These are phyloP conservation scores for Pristionchus mayeri DNA, from an alignment of 2,888 invertebrate species.

Conservation along the genomic window DNA sequence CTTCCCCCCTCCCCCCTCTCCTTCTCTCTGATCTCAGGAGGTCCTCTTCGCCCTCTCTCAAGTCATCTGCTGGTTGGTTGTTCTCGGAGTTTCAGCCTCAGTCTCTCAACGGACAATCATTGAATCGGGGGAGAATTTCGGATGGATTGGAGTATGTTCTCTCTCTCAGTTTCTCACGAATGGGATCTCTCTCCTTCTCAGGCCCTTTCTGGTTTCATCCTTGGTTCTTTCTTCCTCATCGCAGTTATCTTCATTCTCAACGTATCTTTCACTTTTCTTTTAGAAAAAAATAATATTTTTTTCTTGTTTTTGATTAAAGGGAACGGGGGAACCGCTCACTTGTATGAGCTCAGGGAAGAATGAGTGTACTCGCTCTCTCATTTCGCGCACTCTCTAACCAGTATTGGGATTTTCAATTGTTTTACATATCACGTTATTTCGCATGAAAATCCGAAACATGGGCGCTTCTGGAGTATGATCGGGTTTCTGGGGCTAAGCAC, in stretches of 20 bases:
- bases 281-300: neutral
- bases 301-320: too few relatives aligned
- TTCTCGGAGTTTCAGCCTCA: constrained; percentile 73
- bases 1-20: constrained; percentile 24
- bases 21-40: constrained; percentile 64
- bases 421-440: too few relatives aligned
- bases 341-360: too few relatives aligned
- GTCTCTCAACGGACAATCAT: constrained; percentile 74
- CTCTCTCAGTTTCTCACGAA: too few relatives aligned
- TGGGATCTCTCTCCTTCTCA: constrained; percentile 52
- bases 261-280: neutral
- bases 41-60: constrained; percentile 73
- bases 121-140: constrained; percentile 74
- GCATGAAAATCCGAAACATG: too few relatives aligned
- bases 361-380: too few relatives aligned
- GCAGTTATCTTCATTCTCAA: constrained; percentile 69
- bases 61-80: constrained; percentile 74
- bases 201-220: constrained; percentile 74
- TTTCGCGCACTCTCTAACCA: too few relatives aligned
- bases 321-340: too few relatives aligned
- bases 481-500: too few relatives aligned
- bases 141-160: constrained; percentile 71
- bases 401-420: too few relatives aligned
- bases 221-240: constrained; percentile 72
- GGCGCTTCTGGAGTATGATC: too few relatives aligned